Base-by-base conservation (phyloP, 2,888 invertebrate species). In the Aphidius colemani region DNA sequence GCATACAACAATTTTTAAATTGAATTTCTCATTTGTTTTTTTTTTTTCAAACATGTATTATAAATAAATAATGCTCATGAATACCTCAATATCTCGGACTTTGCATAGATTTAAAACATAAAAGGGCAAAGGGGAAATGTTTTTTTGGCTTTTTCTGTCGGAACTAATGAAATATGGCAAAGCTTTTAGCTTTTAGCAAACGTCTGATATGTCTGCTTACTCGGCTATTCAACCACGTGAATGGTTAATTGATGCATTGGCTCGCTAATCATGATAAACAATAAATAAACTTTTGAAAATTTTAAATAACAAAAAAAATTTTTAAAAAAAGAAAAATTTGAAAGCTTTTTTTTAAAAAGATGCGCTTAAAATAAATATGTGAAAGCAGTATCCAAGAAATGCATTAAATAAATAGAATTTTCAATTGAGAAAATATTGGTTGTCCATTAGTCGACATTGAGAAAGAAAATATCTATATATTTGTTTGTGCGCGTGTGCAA, bases 151-250 rank as follows among this genome's bases (percentile, higher is more conserved):
- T 30, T 30, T 30, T 30, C 30, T 67, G 70, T 70, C 71, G 70
- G 69, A 69, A 75, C 76, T 78, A 78, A 78, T 78, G 78, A 78
- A 78, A 78, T 78, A 78, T 78, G 78, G 78, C 76, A 77, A 78
- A 78, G 78, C 78, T 78, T 78, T 78, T 78, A 78, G 78, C 78
- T 78, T 78, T 78, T 77, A 78, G 77, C 76, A 71, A 76, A 76
- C 75, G 76, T 78, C 77, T 78, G 77, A 77, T 76, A 75, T 77
- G 75, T 77, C 76, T 73, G 72, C 72, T 71, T 72, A 69, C 68
- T 71, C 67, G 63, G 66, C 68, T 69, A 67, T 67, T 66, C 64
- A 65, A 60, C 53, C 48, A 67, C 61, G 64, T 63, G 64, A 53
- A 64, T 66, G 64, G 69, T 72, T 77, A 77, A 76, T 76, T 76